These are phyloP conservation scores for Strigops habroptila DNA, from an alignment of 2,113 vertebrate genomes.

Conservation along the genomic window DNA sequence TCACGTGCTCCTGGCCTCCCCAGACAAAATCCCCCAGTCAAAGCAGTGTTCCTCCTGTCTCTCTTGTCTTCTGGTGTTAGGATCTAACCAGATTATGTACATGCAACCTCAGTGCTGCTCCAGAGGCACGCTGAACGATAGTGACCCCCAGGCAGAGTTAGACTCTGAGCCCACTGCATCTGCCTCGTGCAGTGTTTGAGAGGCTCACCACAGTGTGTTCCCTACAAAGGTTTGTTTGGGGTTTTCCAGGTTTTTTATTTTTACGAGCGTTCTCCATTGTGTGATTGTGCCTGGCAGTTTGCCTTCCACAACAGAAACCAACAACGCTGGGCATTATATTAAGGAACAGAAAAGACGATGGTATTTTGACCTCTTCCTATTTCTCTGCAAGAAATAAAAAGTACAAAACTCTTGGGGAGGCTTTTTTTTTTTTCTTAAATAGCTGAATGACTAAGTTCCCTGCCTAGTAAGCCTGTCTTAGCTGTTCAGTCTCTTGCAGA, in stretches of 20 bases:
- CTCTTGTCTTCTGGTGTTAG: fast-evolving
- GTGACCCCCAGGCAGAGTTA: neutral
- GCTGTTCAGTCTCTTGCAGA: neutral
- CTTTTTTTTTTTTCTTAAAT: neutral
- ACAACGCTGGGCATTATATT: neutral
- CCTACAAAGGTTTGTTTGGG: neutral
- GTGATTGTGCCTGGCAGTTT: neutral
- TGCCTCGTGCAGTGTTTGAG: neutral
- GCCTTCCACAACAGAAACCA: neutral
- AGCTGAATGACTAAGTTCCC: neutral
- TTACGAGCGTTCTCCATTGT: neutral
- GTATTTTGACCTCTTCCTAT: neutral
- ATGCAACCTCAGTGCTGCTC: neutral
- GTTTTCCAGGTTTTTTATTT: neutral
- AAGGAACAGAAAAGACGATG: neutral
- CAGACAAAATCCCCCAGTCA: neutral
- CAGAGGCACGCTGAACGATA: neutral
- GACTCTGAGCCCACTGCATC: neutral
- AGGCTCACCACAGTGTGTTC: neutral
- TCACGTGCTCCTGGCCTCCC: neutral
- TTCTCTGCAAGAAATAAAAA: neutral
- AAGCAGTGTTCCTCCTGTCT: neutral
- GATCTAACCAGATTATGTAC: neutral
- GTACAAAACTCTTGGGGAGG: neutral
- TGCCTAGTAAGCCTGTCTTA: neutral